Base-by-base conservation (phyloP, 2,797 vertebrate genomes). In the Ataeniobius toweri region DNA sequence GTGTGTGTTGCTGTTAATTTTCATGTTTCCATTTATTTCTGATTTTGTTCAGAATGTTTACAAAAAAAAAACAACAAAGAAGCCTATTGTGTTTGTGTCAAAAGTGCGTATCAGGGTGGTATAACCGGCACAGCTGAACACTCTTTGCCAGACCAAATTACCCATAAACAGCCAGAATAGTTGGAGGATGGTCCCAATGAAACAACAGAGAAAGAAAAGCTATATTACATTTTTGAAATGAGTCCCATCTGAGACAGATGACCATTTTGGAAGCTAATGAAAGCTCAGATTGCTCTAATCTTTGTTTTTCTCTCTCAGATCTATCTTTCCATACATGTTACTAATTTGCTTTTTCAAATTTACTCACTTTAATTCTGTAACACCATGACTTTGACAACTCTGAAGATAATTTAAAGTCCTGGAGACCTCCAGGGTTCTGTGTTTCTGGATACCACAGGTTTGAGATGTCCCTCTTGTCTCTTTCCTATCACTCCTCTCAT, bases 71-170 rank as follows among this genome's bases (percentile, higher is more conserved):
- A 2, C n/a, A 75, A 72, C 48, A 61, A 69, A 72, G 69, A 58
- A 67, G 68, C 24, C 16, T n/a, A 48, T 58, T 82, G 39, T 75
- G 59, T 83, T 80, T 80, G 53, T 82, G 69, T 88, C 61, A 58
- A 6, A 79, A 79, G 48, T 73, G 61, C 10, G 63, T 67, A 41
- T 81, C 22, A 80, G 78, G 51, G 26, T 46, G 68, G 68, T 55
- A 16, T 80, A 77, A 83, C 70, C 63, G 78, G 53, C 36, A 81
- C 76, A 82, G 67, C 76, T 39, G 71, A 83, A 61, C 73, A 73
- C 41, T 48, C 83, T 85, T 80, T 79, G 58, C 58, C 68, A 24
- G 65, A 76, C 50, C 55, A 83, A 84, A 83, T 82, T 73, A 82
- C 39, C 51, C 73, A 81, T 77, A 80, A 85, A 83, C 50, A 75